Evolutionary conservation across 2,797 vertebrate species (phyloP).

Genomic region (Melanotaenia trifasciata): DNA sequence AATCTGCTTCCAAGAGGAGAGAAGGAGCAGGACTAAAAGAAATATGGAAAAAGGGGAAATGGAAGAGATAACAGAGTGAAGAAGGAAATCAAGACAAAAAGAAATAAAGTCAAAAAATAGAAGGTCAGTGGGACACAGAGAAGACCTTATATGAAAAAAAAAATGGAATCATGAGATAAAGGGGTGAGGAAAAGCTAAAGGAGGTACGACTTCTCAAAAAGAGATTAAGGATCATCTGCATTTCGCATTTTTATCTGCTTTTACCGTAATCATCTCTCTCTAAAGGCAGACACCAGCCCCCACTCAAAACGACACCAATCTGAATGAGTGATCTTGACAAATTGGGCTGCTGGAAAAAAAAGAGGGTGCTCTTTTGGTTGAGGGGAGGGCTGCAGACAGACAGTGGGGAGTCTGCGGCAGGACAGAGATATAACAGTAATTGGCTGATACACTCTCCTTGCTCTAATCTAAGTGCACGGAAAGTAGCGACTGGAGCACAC

Average conservation of each 20-base stretch:
- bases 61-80: conserved; percentile 49
- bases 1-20: conserved; percentile 20
- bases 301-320: conserved; percentile 74
- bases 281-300: conserved; percentile 55
- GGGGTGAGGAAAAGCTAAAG: conserved; percentile 56
- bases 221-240: conserved; percentile 83
- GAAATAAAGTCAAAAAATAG: conserved; percentile 54
- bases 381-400: conserved; percentile 68
- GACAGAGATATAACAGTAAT: conserved; percentile 81
- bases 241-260: conserved; percentile 74
- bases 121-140: conserved; percentile 61
- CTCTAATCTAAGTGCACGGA: conserved; percentile 66
- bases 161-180: conserved; percentile 79
- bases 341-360: conserved; percentile 66
- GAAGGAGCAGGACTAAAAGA: conserved; percentile 12
- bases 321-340: conserved; percentile 81
- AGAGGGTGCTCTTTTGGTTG: conserved; percentile 56
- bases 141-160: conserved; percentile 69
- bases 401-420: conserved; percentile 64
- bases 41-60: conserved; percentile 10
- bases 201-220: conserved; percentile 72
- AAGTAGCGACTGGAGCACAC: conserved; percentile 42
- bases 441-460: conserved; percentile 69
- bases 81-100: conserved; percentile 44
- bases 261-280: conserved; percentile 62